Evolutionary conservation across 2,113 vertebrate species (phyloP), one percentile per base, ranked within the genome.

Genomic region (Athene cunicularia): DNA sequence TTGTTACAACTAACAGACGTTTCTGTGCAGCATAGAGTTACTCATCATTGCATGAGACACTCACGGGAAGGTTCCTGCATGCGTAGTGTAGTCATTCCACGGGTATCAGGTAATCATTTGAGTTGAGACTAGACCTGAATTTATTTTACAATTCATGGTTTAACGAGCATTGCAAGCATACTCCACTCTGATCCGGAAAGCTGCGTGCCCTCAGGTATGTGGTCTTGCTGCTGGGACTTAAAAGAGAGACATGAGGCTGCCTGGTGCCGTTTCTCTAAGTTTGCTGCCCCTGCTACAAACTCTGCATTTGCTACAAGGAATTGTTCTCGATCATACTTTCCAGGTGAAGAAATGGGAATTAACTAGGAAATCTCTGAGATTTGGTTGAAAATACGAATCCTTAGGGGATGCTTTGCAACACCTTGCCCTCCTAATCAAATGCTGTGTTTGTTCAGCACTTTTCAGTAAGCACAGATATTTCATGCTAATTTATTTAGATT

Each of bases 231-330:
- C 56, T 86, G 60, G n/a, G 21, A 23, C 18, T 52, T 16, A 37
- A 37, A 59, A 53, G 6, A 13, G n/a, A 5, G 12, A 7, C 23
- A 11, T 1, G 3, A 63, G 9, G 3, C 28, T 66, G 37, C 1
- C 13, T 72, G 22, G 10, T n/a, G 33, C 3, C 32, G 9, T 41
- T 53, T 49, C 37, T 13, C 6, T 1, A 67, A 37, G n/a, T 39
- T 62, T 49, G 12, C 33, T 71, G 20, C 6, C 21, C 12, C 28
- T 91, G 37, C 24, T 72, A 21, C 15, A 81, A 58, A 26, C 2
- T 0, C 1, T 60, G 30, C 3, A 3, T 75, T 85, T 30, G 9
- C 73, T 72, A 24, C 20, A 47, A 35, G 7, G 12, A 43, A 7
- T 64, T 88, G 6, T 64, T 90, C 62, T 67, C 43, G 20, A 23